phyloP scores from a whole-genome alignment of 2,888 invertebrate genomes.

The Nipponacmea schrenckii region DNA sequence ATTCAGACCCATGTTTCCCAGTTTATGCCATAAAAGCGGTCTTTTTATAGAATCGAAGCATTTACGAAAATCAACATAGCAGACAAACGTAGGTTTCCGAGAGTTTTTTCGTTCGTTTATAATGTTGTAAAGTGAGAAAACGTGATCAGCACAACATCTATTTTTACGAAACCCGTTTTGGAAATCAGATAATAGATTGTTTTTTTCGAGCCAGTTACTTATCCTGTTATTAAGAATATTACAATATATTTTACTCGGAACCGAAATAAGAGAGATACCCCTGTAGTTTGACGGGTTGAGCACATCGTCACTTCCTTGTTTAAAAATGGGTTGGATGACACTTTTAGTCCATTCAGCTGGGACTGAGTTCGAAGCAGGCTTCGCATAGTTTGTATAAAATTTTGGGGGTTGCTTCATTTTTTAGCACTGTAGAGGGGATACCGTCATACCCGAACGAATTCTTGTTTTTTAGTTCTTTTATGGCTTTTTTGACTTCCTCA shows the following conservation, averaged over 20 bases:
- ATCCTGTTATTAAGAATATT: neutral
- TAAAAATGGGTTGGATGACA: too few relatives aligned
- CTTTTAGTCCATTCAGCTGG: too few relatives aligned
- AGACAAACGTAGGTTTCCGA: neutral
- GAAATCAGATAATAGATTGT: neutral
- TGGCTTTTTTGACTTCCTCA: too few relatives aligned
- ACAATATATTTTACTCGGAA: conserved; percentile 1
- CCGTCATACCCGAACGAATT: too few relatives aligned
- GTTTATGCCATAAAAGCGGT: neutral
- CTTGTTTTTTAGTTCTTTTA: too few relatives aligned
- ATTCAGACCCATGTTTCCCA: neutral
- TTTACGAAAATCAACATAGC: neutral
- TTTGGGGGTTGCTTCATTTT: too few relatives aligned
- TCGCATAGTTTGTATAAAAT: too few relatives aligned
- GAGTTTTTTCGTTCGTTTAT: neutral
- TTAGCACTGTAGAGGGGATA: too few relatives aligned
- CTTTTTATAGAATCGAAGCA: neutral
- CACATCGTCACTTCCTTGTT: too few relatives aligned
- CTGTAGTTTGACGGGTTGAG: neutral
- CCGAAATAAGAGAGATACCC: neutral
- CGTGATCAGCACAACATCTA: neutral
- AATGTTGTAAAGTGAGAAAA: neutral
- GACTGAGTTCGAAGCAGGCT: too few relatives aligned
- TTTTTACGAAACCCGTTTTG: conserved; percentile 1
- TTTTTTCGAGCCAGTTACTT: neutral